Conservation (phyloP, 2,113 vertebrate genomes). For the Coptodon bakossiorum region DNA sequence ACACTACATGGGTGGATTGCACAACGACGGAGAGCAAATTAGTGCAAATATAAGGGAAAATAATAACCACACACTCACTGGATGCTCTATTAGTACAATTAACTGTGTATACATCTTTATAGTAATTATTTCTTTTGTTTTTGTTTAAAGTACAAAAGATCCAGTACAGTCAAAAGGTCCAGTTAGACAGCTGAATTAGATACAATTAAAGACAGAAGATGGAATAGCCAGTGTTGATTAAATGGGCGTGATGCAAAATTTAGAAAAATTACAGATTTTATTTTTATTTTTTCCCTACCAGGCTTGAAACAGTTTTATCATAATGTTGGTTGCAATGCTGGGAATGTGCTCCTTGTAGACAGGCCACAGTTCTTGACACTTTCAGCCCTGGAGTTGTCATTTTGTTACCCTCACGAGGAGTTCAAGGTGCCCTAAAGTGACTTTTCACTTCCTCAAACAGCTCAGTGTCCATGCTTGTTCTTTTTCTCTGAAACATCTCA, state of each 20-base stretch:
- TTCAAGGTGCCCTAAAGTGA: background rate
- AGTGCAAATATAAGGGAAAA: background rate
- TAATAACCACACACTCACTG: background rate
- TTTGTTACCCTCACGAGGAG: fast-evolving
- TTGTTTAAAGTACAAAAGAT: background rate
- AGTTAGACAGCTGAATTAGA: background rate
- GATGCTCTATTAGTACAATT: background rate
- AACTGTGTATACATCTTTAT: background rate
- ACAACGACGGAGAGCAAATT: background rate
- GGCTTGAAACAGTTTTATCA: background rate
- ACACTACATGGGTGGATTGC: background rate
- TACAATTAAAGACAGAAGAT: background rate
- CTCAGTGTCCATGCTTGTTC: background rate
- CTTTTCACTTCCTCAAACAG: background rate
- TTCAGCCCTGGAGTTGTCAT: background rate
- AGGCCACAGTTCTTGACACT: background rate
- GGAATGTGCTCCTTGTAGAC: background rate
- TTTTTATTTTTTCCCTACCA: background rate
- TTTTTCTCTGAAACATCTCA: background rate
- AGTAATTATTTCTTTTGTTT: background rate
- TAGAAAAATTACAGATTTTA: background rate
- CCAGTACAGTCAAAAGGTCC: background rate
- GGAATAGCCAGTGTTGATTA: background rate
- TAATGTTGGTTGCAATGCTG: background rate
- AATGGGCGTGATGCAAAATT: background rate